Evolutionary conservation across 2,797 vertebrate species (phyloP), one percentile per base, ranked within the genome.

Genomic region (Enoplosus armatus): DNA sequence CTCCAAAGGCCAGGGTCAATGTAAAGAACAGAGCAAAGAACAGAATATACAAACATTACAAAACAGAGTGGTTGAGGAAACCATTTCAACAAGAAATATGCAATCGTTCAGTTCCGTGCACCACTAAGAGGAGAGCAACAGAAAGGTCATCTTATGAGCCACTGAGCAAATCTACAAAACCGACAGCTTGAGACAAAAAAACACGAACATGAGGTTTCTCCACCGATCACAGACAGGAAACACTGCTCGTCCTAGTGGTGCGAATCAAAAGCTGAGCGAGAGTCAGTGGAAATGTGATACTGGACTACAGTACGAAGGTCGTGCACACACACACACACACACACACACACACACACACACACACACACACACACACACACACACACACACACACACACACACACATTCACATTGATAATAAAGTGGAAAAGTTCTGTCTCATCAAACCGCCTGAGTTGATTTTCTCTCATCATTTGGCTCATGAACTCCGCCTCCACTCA

Each of bases 41-140:
- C 72, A 71, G 37, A 82, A 85, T 22, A 79, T 83, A 90, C 79
- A 91, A 88, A 90, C 75, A 50, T 88, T 85, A 90, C 79, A 92
- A 89, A 90, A 90, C 80, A 89, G 16, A 83, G 89, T 85, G 90
- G 88, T 90, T 82, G 66, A 80, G 43, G 72, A 75, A 77, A 61
- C 63, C 33, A 47, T 56, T 70, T 77, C 67, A 72, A 54, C 39
- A 37, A 72, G 27, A 62, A 58, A 70, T 1, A 50, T 4, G 56
- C 54, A 37, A 20, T 6, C 16, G n/a, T 39, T 65, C 37, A 20
- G 77, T 16, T 71, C 26, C 67, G 9, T 1, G 51, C 16, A 9
- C 41, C 22, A 29, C 62, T 61, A 39, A 26, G 27, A 69, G 68
- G 58, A 76, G 7, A 83, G 53, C 33, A 43, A 75, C 33, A 37